phyloP scores from a whole-genome alignment of 2,113 vertebrate genomes.

The Salvelinus namaycush region DNA sequence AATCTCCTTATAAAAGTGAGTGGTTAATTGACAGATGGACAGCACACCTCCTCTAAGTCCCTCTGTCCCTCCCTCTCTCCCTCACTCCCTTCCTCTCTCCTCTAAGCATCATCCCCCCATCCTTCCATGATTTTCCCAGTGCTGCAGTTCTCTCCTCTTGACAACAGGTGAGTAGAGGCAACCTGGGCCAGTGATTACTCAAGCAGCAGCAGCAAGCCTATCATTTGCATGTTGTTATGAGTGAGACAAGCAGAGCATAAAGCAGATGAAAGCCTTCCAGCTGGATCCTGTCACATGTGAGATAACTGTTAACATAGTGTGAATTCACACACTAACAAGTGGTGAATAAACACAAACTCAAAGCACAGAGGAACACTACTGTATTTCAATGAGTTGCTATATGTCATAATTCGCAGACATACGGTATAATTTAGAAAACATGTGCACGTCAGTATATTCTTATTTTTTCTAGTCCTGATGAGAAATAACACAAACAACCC shows the following conservation, averaged over 20 bases:
- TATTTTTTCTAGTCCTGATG: too few species aligned
- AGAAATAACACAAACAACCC: background rate
- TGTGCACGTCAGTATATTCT: too few species aligned
- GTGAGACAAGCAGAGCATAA: slow-evolving; percentile 49
- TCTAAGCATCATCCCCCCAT: too few species aligned
- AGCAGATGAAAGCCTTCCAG: slow-evolving; percentile 47
- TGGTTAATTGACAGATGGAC: slow-evolving; percentile 20
- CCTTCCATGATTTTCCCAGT: background rate
- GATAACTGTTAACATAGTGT: slow-evolving; percentile 44
- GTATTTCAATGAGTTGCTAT: too few species aligned
- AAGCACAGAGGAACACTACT: background rate
- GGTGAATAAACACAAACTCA: slow-evolving; percentile 41
- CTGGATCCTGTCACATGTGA: slow-evolving; percentile 52
- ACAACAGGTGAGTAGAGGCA: slow-evolving; percentile 50
- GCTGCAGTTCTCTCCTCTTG: slow-evolving; percentile 20
- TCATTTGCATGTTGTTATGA: slow-evolving; percentile 54
- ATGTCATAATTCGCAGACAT: too few species aligned
- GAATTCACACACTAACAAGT: slow-evolving; percentile 41
- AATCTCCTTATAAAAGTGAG: background rate
- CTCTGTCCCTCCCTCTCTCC: too few species aligned
- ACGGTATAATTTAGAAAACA: too few species aligned
- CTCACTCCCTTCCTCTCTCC: too few species aligned
- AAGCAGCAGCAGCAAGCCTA: slow-evolving; percentile 24
- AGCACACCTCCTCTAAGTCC: too few species aligned
- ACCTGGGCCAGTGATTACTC: slow-evolving; percentile 48